Base-by-base conservation (phyloP, 2,888 invertebrate genomes). In the Himalopsyche japonica region DNA sequence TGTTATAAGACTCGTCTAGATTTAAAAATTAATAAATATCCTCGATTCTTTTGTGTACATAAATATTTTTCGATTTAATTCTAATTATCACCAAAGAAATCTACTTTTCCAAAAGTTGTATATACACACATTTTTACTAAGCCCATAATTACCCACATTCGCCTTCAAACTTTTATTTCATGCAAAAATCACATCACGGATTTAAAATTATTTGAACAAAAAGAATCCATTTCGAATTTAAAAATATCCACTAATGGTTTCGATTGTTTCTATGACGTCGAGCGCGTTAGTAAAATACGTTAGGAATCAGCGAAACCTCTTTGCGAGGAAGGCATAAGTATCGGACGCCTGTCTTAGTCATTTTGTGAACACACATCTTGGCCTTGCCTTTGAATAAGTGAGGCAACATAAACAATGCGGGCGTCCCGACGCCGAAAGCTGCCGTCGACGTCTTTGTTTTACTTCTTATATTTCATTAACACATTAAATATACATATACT, bases 391-490 rank as follows among this genome's bases (percentile, higher is more conserved):
- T 32, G 32, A 77, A 37, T 15, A 20, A 34, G 24, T 77, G 84
- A 82, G 24, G 64, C 76, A 79, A 76, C 81, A 84, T 82, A 84
- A 84, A 84, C 84, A 84, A 84, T 81, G 79, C 57, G 57, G 57
- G 57, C 57, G 57, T 57, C 57, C 7, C 57, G 57, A 57, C 57
- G 43, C 78, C 20, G 79, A 43, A 82, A 84, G 79, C 34, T 84
- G 86, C 82, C 34, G 76, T 80, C 76, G 84, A 84, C 86, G 57
- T 84, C 82, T 84, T 86, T 86, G 86, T 86, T 86, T 84, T 64
- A 64, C 81, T 32, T 7, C 34, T 76, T 57, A 57, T 57, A 24
- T 57, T 57, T 57, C 57, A 20, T 57, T 57, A 8, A 57, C 57
- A 57, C 57, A 57, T 57, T 7, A 24, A 57, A 10, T 43, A 20